A percentile compares a stretch with the other conserved stretches of the same genome.
phyloP scores from a whole-genome alignment of 2,113 vertebrate species.

The Pseudonaja textilis region DNA sequence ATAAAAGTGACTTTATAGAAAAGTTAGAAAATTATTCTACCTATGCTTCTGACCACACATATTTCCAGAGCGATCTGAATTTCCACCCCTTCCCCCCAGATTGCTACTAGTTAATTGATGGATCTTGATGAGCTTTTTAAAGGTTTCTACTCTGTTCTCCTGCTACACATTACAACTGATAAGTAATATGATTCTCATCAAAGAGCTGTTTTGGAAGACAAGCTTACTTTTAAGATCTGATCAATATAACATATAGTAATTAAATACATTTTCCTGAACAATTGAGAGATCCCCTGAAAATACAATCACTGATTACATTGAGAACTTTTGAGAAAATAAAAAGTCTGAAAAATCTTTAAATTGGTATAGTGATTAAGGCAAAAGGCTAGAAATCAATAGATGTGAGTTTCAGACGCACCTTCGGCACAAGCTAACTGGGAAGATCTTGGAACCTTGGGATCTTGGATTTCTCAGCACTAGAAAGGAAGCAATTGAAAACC shows the following conservation, averaged over 20 bases:
- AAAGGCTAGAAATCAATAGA: neutral
- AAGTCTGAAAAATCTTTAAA: neutral
- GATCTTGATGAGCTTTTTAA: neutral
- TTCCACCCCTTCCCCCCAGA: neutral
- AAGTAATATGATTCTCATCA: neutral
- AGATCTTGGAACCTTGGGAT: neutral
- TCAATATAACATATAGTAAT: neutral
- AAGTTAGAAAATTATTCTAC: neutral
- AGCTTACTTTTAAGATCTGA: neutral
- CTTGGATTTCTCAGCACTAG: neutral
- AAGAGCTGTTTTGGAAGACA: neutral
- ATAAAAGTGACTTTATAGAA: conserved; percentile 17
- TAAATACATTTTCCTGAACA: neutral
- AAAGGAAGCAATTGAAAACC: neutral
- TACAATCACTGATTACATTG: neutral
- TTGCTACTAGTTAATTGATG: neutral
- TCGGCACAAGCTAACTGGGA: neutral
- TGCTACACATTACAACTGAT: neutral
- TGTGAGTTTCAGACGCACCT: neutral
- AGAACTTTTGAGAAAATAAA: neutral
- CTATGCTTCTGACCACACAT: neutral
- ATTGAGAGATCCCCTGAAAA: neutral
- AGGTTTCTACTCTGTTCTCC: neutral
- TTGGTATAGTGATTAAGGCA: neutral
- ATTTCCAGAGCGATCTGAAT: neutral